Conservation (phyloP, 2,797 vertebrate genomes). For the Clarias pachynema region DNA sequence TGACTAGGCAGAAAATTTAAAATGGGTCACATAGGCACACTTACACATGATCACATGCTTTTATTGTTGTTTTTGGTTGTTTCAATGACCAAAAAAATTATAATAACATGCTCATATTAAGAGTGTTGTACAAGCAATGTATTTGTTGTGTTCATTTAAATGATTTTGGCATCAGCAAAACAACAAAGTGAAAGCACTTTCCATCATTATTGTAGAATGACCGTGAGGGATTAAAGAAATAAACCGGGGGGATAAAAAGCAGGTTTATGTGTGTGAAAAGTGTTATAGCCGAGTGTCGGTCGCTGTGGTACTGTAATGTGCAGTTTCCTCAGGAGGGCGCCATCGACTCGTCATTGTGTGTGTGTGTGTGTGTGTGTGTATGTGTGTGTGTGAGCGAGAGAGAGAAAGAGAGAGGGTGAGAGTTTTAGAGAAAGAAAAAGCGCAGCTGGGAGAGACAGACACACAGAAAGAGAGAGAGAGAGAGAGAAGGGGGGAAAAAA, state of each 20-base stretch:
- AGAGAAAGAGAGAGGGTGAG: constrained; percentile 2
- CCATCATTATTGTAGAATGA: too few relatives aligned
- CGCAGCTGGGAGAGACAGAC: constrained; percentile 14
- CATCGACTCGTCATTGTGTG: constrained; percentile 58
- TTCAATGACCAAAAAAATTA: too few relatives aligned
- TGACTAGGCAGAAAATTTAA: too few relatives aligned
- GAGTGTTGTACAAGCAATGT: too few relatives aligned
- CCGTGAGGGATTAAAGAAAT: neutral
- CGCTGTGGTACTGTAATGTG: neutral
- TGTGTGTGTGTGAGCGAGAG: neutral
- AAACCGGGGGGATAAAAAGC: too few relatives aligned
- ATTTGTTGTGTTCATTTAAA: too few relatives aligned
- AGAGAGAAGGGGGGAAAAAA: constrained; percentile 14
- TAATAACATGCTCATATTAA: too few relatives aligned
- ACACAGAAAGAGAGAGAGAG: neutral
- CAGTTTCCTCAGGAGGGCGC: constrained; percentile 69
- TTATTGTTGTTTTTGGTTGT: too few relatives aligned
- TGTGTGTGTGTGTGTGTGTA: neutral
- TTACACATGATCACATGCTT: too few relatives aligned
- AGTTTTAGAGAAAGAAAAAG: constrained; percentile 31
- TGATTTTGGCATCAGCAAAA: too few relatives aligned
- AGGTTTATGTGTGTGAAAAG: neutral
- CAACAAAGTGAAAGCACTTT: too few relatives aligned
- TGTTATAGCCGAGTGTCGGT: neutral
- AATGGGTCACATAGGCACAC: too few relatives aligned